Conservation (phyloP, 2,797 vertebrate species). For the Thripadectes ignobilis region DNA sequence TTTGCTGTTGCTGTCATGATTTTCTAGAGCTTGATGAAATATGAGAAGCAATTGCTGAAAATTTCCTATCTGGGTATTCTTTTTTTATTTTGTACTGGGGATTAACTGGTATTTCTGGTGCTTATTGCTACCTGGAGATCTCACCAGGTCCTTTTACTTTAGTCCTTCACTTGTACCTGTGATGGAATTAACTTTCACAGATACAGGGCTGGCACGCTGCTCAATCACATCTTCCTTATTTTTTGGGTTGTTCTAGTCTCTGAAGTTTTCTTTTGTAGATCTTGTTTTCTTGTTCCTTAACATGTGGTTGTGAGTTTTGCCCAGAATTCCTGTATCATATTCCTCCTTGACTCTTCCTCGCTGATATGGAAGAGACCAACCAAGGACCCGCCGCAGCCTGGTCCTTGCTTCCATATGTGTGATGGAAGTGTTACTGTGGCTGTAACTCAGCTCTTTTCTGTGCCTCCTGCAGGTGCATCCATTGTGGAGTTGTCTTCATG, state of each 20-base stretch:
- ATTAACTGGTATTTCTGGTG: background rate
- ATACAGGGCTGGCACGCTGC: background rate
- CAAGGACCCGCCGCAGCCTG: accelerated
- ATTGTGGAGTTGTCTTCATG: slow-evolving; percentile 91
- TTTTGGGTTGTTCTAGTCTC: background rate
- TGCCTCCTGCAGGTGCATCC: slow-evolving; percentile 85
- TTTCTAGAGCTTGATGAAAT: background rate
- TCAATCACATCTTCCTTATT: background rate
- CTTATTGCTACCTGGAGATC: background rate
- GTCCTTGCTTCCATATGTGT: background rate
- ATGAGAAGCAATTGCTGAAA: background rate
- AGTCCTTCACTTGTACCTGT: background rate
- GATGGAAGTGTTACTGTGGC: background rate
- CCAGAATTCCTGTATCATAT: background rate
- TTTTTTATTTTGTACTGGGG: background rate
- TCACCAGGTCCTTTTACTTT: background rate
- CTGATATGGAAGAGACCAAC: background rate
- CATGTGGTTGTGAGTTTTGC: background rate
- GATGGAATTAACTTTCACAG: background rate
- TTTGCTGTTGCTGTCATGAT: background rate
- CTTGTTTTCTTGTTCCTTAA: background rate
- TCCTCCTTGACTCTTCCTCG: background rate
- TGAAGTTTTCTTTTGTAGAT: background rate
- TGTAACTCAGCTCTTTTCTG: background rate
- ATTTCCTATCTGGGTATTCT: background rate